phyloP scores from a whole-genome alignment of 92 coral and sea anemone genomes.

The Micromussa lordhowensis region DNA sequence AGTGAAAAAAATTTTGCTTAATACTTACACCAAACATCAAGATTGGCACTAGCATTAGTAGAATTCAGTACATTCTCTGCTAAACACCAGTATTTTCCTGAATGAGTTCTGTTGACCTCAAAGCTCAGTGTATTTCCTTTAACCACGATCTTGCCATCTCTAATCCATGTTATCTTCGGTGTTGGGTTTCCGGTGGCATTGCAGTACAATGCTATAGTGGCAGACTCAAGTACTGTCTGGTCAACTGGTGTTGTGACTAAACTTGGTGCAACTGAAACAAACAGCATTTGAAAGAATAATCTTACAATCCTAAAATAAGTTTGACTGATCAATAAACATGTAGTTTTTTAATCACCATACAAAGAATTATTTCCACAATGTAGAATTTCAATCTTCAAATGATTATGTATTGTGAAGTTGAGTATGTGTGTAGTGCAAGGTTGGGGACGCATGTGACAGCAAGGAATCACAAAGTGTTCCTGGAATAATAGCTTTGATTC shows the following conservation, averaged over 20 bases:
- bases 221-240: not conserved
- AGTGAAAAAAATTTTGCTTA: too few relatives aligned
- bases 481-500: too few relatives aligned
- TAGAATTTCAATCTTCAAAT: too few relatives aligned
- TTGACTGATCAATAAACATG: too few relatives aligned
- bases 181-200: conserved; percentile 10
- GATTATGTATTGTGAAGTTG: too few relatives aligned
- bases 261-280: not conserved
- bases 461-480: too few relatives aligned
- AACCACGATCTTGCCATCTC: conserved; percentile 11
- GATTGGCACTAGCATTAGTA: conserved; percentile 2
- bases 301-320: too few relatives aligned
- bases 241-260: not conserved
- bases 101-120: not conserved
- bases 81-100: conserved; percentile 18
- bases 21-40: conserved; percentile 17
- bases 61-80: not conserved
- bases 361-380: too few relatives aligned
- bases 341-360: too few relatives aligned
- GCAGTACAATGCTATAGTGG: not conserved
- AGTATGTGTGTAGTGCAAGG: too few relatives aligned
- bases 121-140: not conserved
- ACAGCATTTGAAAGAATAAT: not conserved
- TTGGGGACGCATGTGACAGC: too few relatives aligned
- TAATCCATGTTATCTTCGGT: conserved; percentile 12